Evolutionary conservation across 2,113 vertebrate genomes (phyloP).

Genomic region (Alosa alosa): DNA sequence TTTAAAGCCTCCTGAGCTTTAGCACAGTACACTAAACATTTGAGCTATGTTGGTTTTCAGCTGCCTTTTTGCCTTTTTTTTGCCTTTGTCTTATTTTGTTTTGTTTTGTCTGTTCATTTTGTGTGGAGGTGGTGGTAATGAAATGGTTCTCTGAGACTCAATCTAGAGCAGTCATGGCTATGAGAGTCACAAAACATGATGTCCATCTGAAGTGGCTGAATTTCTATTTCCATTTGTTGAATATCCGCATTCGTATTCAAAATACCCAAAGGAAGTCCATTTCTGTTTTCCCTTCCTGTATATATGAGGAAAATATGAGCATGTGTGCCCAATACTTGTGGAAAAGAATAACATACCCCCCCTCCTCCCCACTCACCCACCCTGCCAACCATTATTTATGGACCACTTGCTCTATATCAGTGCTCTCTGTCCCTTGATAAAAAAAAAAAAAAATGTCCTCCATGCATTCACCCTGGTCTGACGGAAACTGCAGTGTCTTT

Average conservation of each 20-base stretch:
- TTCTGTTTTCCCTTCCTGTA: not conserved
- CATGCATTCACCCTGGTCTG: not conserved
- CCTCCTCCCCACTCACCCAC: not conserved
- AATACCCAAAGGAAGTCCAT: slow-evolving; percentile 4
- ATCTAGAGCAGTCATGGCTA: not conserved
- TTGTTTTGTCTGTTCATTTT: not conserved
- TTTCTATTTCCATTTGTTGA: slow-evolving; percentile 9
- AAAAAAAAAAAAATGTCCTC: not conserved
- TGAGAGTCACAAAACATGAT: not conserved
- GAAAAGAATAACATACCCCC: not conserved
- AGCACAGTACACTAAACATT: not conserved
- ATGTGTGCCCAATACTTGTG: not conserved
- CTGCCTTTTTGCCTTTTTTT: not conserved
- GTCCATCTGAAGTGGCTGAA: not conserved
- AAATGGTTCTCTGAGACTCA: not conserved
- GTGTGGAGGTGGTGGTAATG: not conserved
- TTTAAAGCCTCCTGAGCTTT: not conserved
- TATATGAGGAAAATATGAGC: not conserved
- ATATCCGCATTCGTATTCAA: not conserved
- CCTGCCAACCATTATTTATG: not conserved
- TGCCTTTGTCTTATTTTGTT: not conserved
- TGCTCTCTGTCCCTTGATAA: not conserved
- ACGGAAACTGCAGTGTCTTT: not conserved
- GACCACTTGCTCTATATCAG: not conserved
- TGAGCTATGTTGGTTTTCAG: not conserved